phyloP scores from a whole-genome alignment of 2,888 invertebrate genomes.

The Nycteola revayana region DNA sequence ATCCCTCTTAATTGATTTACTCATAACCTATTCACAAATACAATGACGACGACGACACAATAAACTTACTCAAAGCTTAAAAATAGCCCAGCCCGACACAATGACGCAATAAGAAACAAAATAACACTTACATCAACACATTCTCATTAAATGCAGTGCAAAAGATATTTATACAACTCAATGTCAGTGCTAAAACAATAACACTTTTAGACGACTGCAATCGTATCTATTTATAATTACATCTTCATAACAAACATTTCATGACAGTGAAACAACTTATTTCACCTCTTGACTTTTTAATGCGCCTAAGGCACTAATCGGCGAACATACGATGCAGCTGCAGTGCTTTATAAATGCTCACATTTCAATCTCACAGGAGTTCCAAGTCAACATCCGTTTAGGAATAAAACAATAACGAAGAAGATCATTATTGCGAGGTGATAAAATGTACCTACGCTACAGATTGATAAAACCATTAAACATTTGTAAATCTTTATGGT shows the following conservation, averaged over 20 bases:
- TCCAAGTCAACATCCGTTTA: slow-evolving; percentile 36
- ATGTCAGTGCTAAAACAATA: slow-evolving; percentile 20
- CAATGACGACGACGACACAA: background rate
- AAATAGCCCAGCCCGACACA: slow-evolving; percentile 18
- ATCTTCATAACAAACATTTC: slow-evolving; percentile 42
- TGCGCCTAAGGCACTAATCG: slow-evolving; percentile 52
- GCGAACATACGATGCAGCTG: slow-evolving; percentile 40
- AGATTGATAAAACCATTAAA: no score
- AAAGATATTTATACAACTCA: slow-evolving; percentile 24
- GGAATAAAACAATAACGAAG: slow-evolving; percentile 32
- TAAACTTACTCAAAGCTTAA: slow-evolving; percentile 4
- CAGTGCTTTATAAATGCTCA: slow-evolving; percentile 48
- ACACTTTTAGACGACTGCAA: background rate
- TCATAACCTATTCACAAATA: no score
- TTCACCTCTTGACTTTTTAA: slow-evolving; percentile 41
- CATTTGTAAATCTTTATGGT: no score
- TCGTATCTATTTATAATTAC: slow-evolving; percentile 21
- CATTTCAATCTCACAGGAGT: slow-evolving; percentile 48
- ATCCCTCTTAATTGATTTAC: no score
- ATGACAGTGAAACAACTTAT: slow-evolving; percentile 47
- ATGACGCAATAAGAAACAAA: slow-evolving; percentile 28
- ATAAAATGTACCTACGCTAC: no score
- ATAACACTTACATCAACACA: slow-evolving; percentile 20
- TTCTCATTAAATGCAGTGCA: slow-evolving; percentile 16
- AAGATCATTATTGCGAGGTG: no score